Evolutionary conservation across 2,797 vertebrate species (phyloP), one percentile per base, ranked within the genome.

Genomic region (Myripristis jacobus): DNA sequence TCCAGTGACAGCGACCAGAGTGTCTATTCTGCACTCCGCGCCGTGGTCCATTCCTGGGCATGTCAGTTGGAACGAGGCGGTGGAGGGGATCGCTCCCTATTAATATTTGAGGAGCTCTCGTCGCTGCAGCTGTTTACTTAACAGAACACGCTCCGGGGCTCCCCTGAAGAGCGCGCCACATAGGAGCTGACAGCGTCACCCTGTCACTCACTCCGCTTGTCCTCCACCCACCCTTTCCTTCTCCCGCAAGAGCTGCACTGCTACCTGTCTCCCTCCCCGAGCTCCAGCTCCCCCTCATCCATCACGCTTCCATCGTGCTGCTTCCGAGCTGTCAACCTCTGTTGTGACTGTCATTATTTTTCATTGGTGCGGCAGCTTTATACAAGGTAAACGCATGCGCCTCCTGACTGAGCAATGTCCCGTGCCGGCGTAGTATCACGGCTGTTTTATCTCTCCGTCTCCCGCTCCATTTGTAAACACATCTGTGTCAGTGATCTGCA

Each of bases 91-190:
- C 64, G 57, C 77, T 77, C 27, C 58, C 65, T 73, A 91, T 94
- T 89, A 91, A 94, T 93, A 93, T 93, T 93, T 92, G 77, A 93
- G 85, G 53, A 89, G 84, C 79, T 90, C 79, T 90, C 66, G 60
- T 81, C 21, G 80, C 80, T 87, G 91, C 86, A 83, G 89, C 88
- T 92, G 91, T 94, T 93, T 93, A 89, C 90, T 92, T 90, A 92
- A 89, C 91, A 88, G 88, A 91, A 91, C 87, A 86, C 70, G 80
- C 91, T 89, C 60, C 18, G 48, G 84, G 87, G 82, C 75, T 82
- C 73, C 87, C 86, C 88, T 67, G 73, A 88, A 90, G 88, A 88
- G 81, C 31, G 0, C 34, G 15, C 52, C 65, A 47, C 72, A 29
- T 70, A 67, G 77, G 84, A 84, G 75, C 82, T 84, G 80, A 83